Evolutionary conservation across 2,797 vertebrate genomes (phyloP).

Genomic region (Lepus oiostolus): DNA sequence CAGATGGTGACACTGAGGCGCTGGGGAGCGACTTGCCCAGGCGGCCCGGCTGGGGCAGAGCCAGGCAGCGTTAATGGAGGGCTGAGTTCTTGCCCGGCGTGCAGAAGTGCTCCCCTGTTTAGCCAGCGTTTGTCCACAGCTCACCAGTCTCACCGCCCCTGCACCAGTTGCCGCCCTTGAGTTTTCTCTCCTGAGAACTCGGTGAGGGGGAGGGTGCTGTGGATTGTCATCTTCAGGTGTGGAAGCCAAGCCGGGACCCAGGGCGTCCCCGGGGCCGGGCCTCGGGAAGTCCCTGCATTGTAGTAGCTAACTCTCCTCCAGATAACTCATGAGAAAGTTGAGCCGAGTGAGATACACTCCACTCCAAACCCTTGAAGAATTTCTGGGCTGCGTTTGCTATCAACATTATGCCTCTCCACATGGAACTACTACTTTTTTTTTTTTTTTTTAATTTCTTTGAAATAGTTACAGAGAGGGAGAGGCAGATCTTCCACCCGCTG

Average conservation of each 20-base stretch:
- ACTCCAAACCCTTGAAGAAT: conserved; percentile 55
- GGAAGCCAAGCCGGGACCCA: background rate
- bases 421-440: conserved; percentile 18
- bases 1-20: background rate
- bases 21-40: background rate
- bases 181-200: background rate
- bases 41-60: background rate
- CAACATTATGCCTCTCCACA: conserved; percentile 24
- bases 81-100: background rate
- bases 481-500: no score
- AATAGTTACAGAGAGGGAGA: no score
- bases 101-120: background rate
- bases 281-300: conserved; percentile 2
- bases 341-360: conserved; percentile 73
- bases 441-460: no score
- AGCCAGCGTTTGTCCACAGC: background rate
- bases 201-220: background rate
- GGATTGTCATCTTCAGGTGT: background rate
- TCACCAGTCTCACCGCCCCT: background rate
- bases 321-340: conserved; percentile 60
- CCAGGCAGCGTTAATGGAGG: background rate
- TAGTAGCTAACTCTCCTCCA: conserved; percentile 44
- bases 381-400: conserved; percentile 70
- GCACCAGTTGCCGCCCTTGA: background rate
- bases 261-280: background rate